Base-by-base conservation (phyloP, 2,888 invertebrate species). In the Odontomyia ornata region DNA sequence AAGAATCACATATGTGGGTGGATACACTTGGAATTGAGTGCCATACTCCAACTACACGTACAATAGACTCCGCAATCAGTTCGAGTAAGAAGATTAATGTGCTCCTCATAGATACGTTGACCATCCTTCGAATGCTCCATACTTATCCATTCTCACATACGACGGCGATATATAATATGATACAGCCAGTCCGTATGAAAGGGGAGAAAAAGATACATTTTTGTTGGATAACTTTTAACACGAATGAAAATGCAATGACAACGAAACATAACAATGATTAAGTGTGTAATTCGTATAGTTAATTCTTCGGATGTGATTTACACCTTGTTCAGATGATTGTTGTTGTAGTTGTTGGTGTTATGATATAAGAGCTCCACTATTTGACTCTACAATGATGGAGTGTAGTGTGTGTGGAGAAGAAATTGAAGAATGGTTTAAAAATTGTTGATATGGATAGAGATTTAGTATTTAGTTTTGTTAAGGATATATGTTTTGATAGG, bases 31-130 rank as follows among this genome's bases (percentile, higher is more conserved):
- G 13, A 30, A 69, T 69, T 7, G 60, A 52, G 52, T n/a, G 18
- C 52, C 52, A 18, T 52, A 52, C 52, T n/a, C 52, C 52, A 52
- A 52, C 36, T 5, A 52, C 52, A 5, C 36, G 3, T 15, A 75
- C 77, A 78, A 78, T 77, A 65, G 78, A 69, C 77, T 77, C 46
- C 23, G 69, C 69, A 69, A 69, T 77, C 69, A 76, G 76, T 76
- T 75, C 36, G 76, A 78, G 23, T 65, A 30, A 67, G 62, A 73
- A 67, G 76, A 76, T 52, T 67, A 73, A 57, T 72, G 46, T 75
- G 57, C 78, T 65, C 72, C 76, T 57, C 72, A 72, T 57, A 57
- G 72, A 57, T 43, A 60, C 36, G 28, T 57, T 73, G 65, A 65
- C 65, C 65, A 65, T 65, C 65, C n/a, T 65, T 4, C 11, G 13